These are phyloP conservation scores for Paramuricea clavata DNA, from an alignment of 92 coral and sea anemone genomes.

Conservation along the genomic window DNA sequence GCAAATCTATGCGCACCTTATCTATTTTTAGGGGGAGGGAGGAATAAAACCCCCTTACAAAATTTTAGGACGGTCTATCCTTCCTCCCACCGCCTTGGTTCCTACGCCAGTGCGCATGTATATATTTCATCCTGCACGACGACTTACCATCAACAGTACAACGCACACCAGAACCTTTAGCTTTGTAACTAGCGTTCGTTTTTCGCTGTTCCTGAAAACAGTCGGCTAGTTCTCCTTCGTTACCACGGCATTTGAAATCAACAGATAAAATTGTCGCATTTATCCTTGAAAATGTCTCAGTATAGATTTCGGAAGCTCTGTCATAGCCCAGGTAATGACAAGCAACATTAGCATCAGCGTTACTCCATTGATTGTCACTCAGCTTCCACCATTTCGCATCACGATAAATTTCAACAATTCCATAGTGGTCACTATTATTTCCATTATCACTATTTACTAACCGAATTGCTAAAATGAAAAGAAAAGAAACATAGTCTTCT, in stretches of 20 bases:
- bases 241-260: conserved; percentile 25
- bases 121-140: no score
- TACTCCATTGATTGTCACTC: neutral
- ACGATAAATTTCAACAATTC: conserved; percentile 16
- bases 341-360: neutral
- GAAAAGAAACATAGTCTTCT: neutral
- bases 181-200: neutral
- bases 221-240: neutral
- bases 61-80: no score
- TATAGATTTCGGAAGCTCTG: neutral
- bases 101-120: no score
- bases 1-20: no score
- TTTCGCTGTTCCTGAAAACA: neutral
- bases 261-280: neutral
- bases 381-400: conserved; percentile 14
- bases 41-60: no score
- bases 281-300: no score
- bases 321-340: conserved; percentile 25
- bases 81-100: no score
- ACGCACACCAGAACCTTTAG: neutral
- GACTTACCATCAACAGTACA: conserved; percentile 3
- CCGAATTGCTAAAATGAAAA: conserved; percentile 1
- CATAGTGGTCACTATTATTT: neutral
- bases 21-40: no score
- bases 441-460: neutral